phyloP scores from a whole-genome alignment of 2,797 vertebrate species.

The Clarias laeviceps region DNA sequence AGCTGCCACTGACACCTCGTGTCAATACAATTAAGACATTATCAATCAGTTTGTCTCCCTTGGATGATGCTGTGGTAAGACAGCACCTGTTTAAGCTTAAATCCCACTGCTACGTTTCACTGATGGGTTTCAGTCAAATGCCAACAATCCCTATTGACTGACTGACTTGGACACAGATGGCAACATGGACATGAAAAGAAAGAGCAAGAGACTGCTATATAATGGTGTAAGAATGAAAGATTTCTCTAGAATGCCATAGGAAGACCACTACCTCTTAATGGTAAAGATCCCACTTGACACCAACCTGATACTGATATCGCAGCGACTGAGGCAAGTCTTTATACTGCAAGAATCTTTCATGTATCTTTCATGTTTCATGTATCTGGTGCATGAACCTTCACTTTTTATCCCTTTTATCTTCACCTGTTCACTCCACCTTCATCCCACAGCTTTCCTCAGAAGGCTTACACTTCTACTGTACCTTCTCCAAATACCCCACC shows the following conservation, averaged over 20 bases:
- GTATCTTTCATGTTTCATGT: neutral
- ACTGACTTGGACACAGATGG: neutral
- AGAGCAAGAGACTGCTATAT: neutral
- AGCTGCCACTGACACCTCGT: constrained; percentile 36
- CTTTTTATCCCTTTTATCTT: too few relatives aligned
- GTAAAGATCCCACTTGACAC: neutral
- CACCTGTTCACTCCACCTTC: too few relatives aligned
- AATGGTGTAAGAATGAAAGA: neutral
- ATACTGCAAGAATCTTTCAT: neutral
- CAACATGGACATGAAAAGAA: neutral
- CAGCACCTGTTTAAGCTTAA: constrained; percentile 29
- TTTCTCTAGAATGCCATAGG: neutral
- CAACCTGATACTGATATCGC: neutral
- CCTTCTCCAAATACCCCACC: too few relatives aligned
- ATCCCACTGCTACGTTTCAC: constrained; percentile 54
- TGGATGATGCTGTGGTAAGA: constrained; percentile 35
- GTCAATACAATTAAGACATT: constrained; percentile 56
- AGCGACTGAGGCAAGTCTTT: neutral
- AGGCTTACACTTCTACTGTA: too few relatives aligned
- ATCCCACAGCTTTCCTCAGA: too few relatives aligned
- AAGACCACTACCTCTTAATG: neutral
- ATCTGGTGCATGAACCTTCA: neutral
- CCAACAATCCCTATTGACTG: constrained; percentile 2
- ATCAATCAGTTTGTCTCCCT: constrained; percentile 53
- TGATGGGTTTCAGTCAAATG: constrained; percentile 39